A percentile compares a stretch with the other conserved stretches of the same genome.
These are phyloP conservation scores for Lophius piscatorius DNA, from an alignment of 2,113 vertebrate genomes.

Conservation along the genomic window DNA sequence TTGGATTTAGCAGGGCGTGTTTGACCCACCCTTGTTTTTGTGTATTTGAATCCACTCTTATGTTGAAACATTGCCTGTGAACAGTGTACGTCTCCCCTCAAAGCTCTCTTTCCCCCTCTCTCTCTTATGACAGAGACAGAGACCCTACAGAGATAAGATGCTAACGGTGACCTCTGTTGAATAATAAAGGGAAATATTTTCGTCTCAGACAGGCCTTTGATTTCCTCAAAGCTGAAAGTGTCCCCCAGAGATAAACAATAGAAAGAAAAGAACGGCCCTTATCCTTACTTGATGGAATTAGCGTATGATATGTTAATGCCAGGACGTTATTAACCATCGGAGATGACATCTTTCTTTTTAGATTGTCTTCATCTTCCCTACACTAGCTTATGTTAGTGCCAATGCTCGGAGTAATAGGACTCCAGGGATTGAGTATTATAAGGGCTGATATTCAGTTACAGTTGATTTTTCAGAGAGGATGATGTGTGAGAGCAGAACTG, in stretches of 20 bases:
- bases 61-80: constrained; percentile 31
- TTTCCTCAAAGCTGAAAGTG: constrained; percentile 75
- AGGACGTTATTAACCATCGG: constrained; percentile 50
- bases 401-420: constrained; percentile 37
- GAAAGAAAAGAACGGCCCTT: constrained; percentile 17
- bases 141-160: constrained; percentile 68
- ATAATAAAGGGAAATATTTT: constrained; percentile 67
- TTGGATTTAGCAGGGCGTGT: constrained; percentile 83
- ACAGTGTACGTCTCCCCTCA: constrained; percentile 19
- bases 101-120: constrained; percentile 14
- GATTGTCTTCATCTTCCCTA: constrained; percentile 54
- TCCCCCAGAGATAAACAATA: constrained; percentile 50
- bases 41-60: constrained; percentile 36
- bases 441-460: constrained; percentile 37
- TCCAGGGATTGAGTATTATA: constrained; percentile 39
- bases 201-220: constrained; percentile 67
- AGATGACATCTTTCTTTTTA: constrained; percentile 59
- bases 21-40: constrained; percentile 57
- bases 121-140: constrained; percentile 47
- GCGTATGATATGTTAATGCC: constrained; percentile 71
- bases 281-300: constrained; percentile 74
- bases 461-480: constrained; percentile 29
- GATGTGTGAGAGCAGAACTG: constrained; percentile 27
- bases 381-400: constrained; percentile 39
- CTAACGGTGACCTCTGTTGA: constrained; percentile 65